Evolutionary conservation across 2,113 vertebrate species (phyloP).

Genomic region (Crotalus tigris): DNA sequence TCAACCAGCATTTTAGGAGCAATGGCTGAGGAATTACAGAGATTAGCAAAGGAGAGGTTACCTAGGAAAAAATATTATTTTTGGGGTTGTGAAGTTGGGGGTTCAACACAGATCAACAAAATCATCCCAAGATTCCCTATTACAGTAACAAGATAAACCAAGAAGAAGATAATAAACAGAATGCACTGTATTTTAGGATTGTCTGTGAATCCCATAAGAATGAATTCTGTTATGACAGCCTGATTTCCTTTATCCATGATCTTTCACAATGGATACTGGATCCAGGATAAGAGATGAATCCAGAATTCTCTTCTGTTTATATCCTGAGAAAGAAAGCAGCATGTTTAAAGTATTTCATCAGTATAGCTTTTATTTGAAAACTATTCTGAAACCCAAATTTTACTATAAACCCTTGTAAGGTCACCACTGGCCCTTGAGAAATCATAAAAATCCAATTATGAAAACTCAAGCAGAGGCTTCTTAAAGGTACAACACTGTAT

Average conservation of each 20-base stretch:
- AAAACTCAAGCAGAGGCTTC: no score
- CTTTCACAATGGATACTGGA: neutral
- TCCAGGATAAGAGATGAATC: neutral
- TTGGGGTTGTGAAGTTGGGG: conserved; percentile 46
- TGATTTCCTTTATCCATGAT: conserved; percentile 39
- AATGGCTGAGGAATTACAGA: conserved; percentile 41
- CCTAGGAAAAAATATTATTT: conserved; percentile 42
- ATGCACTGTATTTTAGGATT: conserved; percentile 17
- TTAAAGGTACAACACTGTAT: no score
- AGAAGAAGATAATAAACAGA: conserved; percentile 49
- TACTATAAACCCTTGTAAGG: neutral
- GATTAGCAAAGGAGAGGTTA: conserved; percentile 37
- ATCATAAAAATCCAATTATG: no score
- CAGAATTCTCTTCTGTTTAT: neutral
- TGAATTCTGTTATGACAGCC: conserved; percentile 40
- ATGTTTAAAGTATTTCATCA: neutral
- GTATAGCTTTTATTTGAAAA: neutral
- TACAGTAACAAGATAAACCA: conserved; percentile 42
- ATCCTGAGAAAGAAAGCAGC: neutral
- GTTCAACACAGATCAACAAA: conserved; percentile 32
- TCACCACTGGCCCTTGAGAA: no score
- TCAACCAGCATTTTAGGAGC: conserved; percentile 43
- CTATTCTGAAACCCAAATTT: neutral
- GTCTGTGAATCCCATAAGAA: conserved; percentile 51
- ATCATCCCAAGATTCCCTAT: conserved; percentile 56